Evolutionary conservation across 2,797 vertebrate genomes (phyloP).

Genomic region (Urocyon cinereoargenteus): DNA sequence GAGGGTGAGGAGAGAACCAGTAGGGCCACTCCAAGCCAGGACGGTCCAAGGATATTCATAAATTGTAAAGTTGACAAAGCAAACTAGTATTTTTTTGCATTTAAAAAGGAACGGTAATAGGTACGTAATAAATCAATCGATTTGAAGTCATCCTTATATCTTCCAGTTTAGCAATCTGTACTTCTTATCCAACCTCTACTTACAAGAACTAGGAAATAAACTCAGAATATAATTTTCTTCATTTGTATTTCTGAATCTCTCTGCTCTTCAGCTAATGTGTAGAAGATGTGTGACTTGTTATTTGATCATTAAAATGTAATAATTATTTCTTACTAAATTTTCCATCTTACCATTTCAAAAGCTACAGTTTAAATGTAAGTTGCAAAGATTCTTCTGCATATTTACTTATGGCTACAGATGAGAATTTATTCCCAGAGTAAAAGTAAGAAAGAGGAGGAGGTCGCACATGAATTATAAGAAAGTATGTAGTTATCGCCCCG

Average conservation of each 20-base stretch:
- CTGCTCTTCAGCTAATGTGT: neutral
- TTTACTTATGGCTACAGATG: neutral
- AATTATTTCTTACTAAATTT: neutral
- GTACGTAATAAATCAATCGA: neutral
- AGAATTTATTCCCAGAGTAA: neutral
- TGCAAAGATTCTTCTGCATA: neutral
- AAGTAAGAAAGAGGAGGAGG: neutral
- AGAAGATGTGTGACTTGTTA: neutral
- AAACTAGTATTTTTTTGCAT: neutral
- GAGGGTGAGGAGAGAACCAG: too few species aligned
- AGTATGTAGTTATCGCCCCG: neutral
- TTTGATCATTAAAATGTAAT: neutral
- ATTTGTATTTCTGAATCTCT: neutral
- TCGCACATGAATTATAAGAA: neutral
- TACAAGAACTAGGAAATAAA: neutral
- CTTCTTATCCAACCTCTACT: neutral
- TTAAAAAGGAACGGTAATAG: neutral
- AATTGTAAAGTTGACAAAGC: neutral
- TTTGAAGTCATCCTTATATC: neutral
- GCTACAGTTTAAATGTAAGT: neutral
- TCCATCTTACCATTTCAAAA: neutral
- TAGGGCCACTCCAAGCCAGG: accelerated
- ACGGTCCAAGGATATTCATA: accelerated
- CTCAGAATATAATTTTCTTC: neutral
- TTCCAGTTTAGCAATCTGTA: neutral